Evolutionary conservation across 2,888 invertebrate genomes (phyloP).

Genomic region (Nemotelus pantherinus): DNA sequence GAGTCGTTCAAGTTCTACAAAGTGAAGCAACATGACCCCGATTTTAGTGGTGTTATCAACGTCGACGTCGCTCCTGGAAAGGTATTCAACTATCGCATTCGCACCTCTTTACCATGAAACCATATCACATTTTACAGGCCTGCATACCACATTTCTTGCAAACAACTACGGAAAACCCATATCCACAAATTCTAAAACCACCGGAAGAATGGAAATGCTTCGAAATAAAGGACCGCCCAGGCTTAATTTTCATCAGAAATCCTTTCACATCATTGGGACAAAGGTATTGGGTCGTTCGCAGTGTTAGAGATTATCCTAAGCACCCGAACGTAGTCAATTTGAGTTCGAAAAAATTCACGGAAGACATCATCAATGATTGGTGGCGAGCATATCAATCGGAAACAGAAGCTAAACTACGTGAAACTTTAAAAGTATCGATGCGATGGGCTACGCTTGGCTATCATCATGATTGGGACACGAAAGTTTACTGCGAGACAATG

Average conservation of each 20-base stretch:
- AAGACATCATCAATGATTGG: constrained; percentile 70
- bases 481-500: constrained; percentile 79
- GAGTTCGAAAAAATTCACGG: constrained; percentile 55
- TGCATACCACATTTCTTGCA: neutral
- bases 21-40: constrained; percentile 72
- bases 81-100: neutral
- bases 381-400: constrained; percentile 65
- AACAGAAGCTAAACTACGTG: constrained; percentile 52
- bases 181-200: constrained; percentile 61
- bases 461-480: constrained; percentile 98
- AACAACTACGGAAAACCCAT: neutral
- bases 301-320: constrained; percentile 79
- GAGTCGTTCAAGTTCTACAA: constrained; percentile 84
- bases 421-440: constrained; percentile 66
- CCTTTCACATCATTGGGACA: constrained; percentile 84
- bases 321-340: constrained; percentile 69
- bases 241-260: constrained; percentile 83
- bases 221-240: constrained; percentile 71
- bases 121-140: neutral
- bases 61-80: constrained; percentile 57
- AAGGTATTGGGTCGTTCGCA: constrained; percentile 83
- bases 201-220: constrained; percentile 72
- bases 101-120: neutral
- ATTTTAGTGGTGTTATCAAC: constrained; percentile 72
- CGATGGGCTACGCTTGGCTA: constrained; percentile 97